Evolutionary conservation across 2,797 vertebrate species (phyloP).

Genomic region (Carduelis carduelis): DNA sequence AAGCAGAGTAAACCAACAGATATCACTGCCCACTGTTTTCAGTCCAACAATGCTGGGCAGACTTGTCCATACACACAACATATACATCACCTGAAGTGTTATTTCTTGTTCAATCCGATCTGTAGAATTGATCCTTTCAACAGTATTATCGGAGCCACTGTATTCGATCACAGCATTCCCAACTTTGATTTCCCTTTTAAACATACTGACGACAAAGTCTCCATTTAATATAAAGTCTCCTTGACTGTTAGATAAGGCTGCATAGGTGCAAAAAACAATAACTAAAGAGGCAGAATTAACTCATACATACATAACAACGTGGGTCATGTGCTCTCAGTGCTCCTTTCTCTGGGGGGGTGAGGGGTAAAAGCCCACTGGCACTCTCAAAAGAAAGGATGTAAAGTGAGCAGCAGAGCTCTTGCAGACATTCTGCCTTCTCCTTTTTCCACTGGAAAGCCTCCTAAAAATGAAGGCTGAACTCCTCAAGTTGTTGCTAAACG

Average conservation of each 20-base stretch:
- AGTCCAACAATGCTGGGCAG: background rate
- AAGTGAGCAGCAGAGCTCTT: conserved; percentile 11
- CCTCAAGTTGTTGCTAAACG: background rate
- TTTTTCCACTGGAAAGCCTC: background rate
- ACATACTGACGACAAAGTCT: conserved; percentile 98
- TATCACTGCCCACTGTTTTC: background rate
- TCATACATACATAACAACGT: conserved; percentile 7
- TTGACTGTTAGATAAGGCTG: conserved; percentile 92
- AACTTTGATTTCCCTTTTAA: conserved; percentile 98
- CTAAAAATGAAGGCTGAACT: background rate
- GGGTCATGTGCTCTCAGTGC: background rate
- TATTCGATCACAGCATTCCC: conserved; percentile 92
- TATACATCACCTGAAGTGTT: conserved; percentile 86
- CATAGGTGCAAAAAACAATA: conserved; percentile 63
- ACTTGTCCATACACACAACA: background rate
- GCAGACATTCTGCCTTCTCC: background rate
- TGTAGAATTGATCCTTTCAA: conserved; percentile 98
- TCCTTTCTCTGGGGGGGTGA: background rate
- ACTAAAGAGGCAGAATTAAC: conserved; percentile 59
- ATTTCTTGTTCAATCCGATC: conserved; percentile 95
- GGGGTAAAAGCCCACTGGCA: background rate
- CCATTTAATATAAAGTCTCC: conserved; percentile 97
- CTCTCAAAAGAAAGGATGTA: background rate
- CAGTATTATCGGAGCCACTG: conserved; percentile 90
- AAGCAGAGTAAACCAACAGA: background rate